Evolutionary conservation across 2,888 invertebrate species (phyloP).

Genomic region (Eupithecia subfuscata): DNA sequence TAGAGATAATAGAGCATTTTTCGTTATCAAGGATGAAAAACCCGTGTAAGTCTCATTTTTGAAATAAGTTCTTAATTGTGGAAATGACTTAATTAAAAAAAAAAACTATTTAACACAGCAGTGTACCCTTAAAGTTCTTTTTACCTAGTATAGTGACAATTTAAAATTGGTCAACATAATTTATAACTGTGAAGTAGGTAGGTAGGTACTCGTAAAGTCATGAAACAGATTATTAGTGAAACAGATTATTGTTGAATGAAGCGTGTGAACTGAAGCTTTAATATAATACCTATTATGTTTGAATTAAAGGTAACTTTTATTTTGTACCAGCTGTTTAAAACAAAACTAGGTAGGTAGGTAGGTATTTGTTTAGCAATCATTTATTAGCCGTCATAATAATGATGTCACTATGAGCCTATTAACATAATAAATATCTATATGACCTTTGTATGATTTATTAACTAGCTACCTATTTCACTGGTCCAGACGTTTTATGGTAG

Average conservation of each 20-base stretch:
- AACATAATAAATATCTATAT: conserved; percentile 7
- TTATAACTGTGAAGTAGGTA: no score
- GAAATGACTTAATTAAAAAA: no score
- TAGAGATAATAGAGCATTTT: neutral
- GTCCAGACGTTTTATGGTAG: neutral
- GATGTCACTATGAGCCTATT: neutral
- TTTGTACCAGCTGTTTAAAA: neutral
- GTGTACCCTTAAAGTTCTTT: no score
- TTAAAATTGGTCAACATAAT: no score
- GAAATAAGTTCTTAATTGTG: neutral
- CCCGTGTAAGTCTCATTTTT: neutral
- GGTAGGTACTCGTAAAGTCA: no score
- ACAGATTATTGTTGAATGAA: no score
- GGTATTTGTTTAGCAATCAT: neutral
- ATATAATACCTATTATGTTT: no score
- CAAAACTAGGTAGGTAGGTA: neutral
- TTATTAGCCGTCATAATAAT: neutral
- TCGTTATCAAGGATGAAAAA: neutral
- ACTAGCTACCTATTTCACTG: neutral
- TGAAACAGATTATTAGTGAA: no score
- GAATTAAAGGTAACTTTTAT: no score
- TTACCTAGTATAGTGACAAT: no score
- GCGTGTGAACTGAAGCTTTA: no score
- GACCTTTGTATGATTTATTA: conserved; percentile 12
- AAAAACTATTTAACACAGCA: no score